Evolutionary conservation across 2,888 invertebrate species (phyloP).

Genomic region (Barypeithes pellucidus): DNA sequence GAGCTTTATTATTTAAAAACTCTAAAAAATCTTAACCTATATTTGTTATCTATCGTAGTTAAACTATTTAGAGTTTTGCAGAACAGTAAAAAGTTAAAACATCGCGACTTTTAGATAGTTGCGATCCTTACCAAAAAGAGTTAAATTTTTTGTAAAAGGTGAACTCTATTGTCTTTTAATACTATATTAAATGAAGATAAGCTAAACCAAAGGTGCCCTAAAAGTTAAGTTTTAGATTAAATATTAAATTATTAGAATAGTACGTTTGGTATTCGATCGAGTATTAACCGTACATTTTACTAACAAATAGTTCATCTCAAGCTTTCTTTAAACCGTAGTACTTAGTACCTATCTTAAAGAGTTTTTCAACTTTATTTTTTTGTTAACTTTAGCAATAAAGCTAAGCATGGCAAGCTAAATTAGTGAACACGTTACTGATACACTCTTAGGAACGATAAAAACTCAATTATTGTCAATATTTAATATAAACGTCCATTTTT

Average conservation of each 20-base stretch:
- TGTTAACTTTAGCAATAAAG: conserved; percentile 68
- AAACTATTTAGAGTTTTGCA: conserved; percentile 65
- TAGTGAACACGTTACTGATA: conserved; percentile 27
- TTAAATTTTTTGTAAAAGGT: conserved; percentile 56
- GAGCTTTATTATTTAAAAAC: conserved; percentile 56
- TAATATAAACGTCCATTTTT: conserved; percentile 55
- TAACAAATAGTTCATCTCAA: conserved; percentile 56
- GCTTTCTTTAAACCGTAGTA: conserved; percentile 64
- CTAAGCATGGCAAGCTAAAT: conserved; percentile 44
- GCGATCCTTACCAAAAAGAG: conserved; percentile 62
- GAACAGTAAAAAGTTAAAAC: conserved; percentile 60
- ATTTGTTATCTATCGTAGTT: conserved; percentile 69
- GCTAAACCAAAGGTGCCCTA: conserved; percentile 93
- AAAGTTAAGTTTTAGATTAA: conserved; percentile 75
- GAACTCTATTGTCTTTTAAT: conserved; percentile 57
- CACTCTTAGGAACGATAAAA: conserved; percentile 39
- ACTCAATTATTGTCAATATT: conserved; percentile 54
- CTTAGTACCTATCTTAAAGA: conserved; percentile 57
- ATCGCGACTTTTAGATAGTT: conserved; percentile 67
- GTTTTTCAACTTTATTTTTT: conserved; percentile 55
- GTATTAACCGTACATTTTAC: conserved; percentile 43
- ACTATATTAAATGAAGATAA: conserved; percentile 71
- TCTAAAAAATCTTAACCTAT: conserved; percentile 61
- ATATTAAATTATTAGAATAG: conserved; percentile 46
- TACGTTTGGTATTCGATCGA: conserved; percentile 36